Evolutionary conservation across 1,140 invertebrate genomes (phyloP).

Genomic region (Neomicropteryx cornuta): DNA sequence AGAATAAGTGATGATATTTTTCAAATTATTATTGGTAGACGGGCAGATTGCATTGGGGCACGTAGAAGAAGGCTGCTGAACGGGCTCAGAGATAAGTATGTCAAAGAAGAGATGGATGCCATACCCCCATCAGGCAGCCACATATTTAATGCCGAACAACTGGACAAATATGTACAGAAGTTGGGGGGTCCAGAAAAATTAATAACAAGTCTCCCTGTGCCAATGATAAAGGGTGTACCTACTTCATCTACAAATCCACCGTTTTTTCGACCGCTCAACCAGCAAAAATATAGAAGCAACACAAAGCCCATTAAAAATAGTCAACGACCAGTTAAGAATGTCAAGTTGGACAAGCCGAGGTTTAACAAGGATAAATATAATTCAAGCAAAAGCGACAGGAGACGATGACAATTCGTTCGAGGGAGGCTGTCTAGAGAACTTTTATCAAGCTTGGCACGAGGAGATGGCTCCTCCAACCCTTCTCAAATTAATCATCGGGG

Average conservation of each 20-base stretch:
- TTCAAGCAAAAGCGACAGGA: not conserved
- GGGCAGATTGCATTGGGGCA: constrained; percentile 11
- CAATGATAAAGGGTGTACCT: not conserved
- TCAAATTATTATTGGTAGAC: constrained; percentile 16
- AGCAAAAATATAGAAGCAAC: constrained; percentile 4
- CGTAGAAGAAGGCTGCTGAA: constrained; percentile 11
- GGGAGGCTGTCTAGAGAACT: constrained; percentile 14
- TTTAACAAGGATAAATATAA: not conserved
- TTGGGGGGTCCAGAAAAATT: constrained; percentile 15
- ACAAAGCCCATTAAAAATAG: not conserved
- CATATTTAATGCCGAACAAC: constrained; percentile 12
- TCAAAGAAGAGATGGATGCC: constrained; percentile 12
- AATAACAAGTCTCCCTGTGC: not conserved
- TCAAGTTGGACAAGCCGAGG: constrained; percentile 3
- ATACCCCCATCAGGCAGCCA: constrained; percentile 16
- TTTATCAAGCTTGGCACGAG: constrained; percentile 11
- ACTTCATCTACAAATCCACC: not conserved
- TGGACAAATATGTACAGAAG: constrained; percentile 13
- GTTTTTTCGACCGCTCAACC: not conserved
- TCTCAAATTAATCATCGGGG: constrained; percentile 12
- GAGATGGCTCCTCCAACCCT: constrained; percentile 10
- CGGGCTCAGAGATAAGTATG: constrained; percentile 12
- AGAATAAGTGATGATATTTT: constrained; percentile 13
- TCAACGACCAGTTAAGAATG: constrained; percentile 5
- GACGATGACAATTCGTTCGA: constrained; percentile 5